These are phyloP conservation scores for Nomada flava DNA, from an alignment of 2,888 invertebrate genomes.

Conservation along the genomic window DNA sequence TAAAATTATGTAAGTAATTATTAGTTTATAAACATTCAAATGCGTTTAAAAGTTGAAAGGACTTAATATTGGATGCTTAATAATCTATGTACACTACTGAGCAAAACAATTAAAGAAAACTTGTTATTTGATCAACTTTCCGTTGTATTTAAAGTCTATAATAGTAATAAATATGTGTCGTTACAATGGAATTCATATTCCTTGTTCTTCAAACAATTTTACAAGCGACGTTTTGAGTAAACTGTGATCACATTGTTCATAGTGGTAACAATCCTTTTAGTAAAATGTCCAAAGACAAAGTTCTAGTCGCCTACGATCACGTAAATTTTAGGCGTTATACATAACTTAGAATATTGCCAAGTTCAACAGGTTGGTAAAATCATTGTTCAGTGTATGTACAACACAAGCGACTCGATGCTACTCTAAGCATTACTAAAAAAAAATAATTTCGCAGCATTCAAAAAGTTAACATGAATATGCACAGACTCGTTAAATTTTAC, in stretches of 20 bases:
- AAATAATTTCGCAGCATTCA: neutral
- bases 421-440: neutral
- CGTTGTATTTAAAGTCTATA: conserved; percentile 5
- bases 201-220: neutral
- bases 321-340: neutral
- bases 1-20: too few relatives aligned
- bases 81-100: conserved; percentile 1
- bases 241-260: neutral
- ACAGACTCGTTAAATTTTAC: too few relatives aligned
- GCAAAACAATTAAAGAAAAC: neutral
- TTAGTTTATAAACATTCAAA: too few relatives aligned
- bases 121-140: neutral
- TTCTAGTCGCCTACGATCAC: neutral
- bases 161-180: too few relatives aligned
- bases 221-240: too few relatives aligned
- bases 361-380: neutral
- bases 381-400: neutral
- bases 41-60: too few relatives aligned
- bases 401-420: neutral
- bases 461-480: neutral
- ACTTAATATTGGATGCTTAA: neutral
- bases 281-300: neutral
- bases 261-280: neutral
- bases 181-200: neutral
- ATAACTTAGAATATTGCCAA: neutral